A percentile compares a stretch with the other conserved stretches of the same genome.
These are phyloP conservation scores for Alviniconcha marisindica DNA, from an alignment of 1,140 invertebrate species.

Conservation along the genomic window DNA sequence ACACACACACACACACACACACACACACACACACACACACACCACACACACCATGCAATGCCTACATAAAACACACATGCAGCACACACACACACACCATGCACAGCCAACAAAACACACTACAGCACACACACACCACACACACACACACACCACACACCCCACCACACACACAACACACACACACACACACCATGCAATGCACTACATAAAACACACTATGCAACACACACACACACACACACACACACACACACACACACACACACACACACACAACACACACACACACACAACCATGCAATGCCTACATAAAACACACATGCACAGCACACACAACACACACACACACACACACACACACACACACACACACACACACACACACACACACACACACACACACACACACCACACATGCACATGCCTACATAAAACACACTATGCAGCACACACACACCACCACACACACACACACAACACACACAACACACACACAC, in stretches of 20 bases:
- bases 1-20: background rate
- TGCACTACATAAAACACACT: too few species aligned
- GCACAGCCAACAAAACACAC: too few species aligned
- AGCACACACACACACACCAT: too few species aligned
- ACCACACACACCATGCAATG: background rate
- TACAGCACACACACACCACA: too few species aligned
- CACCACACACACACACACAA: background rate
- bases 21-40: slow-evolving; percentile 1
- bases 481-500: background rate
- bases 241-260: background rate
- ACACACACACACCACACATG: too few species aligned
- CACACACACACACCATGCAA: too few species aligned
- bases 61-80: too few species aligned
- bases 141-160: too few species aligned
- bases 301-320: background rate
- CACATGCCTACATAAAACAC: too few species aligned
- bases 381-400: too few species aligned
- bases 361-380: too few species aligned
- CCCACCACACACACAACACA: too few species aligned
- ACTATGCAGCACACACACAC: background rate
- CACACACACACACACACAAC: background rate
- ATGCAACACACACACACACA: background rate
- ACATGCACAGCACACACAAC: background rate
- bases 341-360: background rate
- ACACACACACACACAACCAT: background rate